phyloP scores from a whole-genome alignment of 2,888 invertebrate genomes.

The Horisme vitalbata region DNA sequence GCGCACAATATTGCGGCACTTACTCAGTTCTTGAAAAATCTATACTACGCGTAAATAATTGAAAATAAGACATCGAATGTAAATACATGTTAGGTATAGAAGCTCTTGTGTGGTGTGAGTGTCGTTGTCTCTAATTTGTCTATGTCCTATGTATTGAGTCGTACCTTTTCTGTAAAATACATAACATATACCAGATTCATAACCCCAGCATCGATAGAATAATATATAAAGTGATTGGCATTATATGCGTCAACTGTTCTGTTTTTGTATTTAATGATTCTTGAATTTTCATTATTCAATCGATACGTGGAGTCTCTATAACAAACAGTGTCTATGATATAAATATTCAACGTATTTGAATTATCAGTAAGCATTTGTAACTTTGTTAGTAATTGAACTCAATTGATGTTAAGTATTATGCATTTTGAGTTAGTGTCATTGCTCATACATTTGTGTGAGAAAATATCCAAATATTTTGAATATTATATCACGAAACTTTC shows the following conservation, averaged over 20 bases:
- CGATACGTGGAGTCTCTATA: constrained; percentile 19
- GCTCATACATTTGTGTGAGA: background rate
- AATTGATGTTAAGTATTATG: background rate
- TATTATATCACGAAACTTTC: constrained; percentile 31
- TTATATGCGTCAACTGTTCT: background rate
- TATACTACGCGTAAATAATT: constrained; percentile 43
- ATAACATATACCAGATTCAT: constrained; percentile 4
- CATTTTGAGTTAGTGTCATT: background rate
- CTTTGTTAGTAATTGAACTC: no score
- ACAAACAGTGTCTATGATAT: constrained; percentile 36
- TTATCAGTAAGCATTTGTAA: no score
- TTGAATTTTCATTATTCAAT: constrained; percentile 19
- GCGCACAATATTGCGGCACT: constrained; percentile 67
- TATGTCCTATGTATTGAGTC: constrained; percentile 39
- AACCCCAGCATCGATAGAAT: constrained; percentile 17
- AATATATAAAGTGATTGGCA: no score
- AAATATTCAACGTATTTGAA: constrained; percentile 31
- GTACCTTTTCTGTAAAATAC: background rate
- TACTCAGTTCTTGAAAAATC: constrained; percentile 65
- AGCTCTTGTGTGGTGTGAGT: constrained; percentile 76
- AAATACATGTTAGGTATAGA: constrained; percentile 51
- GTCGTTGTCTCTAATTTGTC: constrained; percentile 78
- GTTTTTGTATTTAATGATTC: background rate
- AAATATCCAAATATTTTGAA: constrained; percentile 17
- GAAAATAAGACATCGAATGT: constrained; percentile 17